phyloP scores from a whole-genome alignment of 2,797 vertebrate genomes.

The Betta splendens region DNA sequence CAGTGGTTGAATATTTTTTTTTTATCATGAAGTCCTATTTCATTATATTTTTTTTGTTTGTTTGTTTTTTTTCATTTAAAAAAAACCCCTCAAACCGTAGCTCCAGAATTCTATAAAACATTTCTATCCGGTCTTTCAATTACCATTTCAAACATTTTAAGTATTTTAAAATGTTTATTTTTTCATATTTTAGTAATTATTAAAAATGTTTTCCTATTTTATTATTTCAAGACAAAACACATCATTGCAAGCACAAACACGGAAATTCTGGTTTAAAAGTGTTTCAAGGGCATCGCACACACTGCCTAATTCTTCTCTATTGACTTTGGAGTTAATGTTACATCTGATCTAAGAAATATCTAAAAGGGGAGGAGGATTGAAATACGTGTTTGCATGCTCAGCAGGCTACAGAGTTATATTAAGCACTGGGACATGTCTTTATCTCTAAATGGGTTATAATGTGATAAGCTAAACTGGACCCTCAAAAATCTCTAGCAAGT shows the following conservation, averaged over 20 bases:
- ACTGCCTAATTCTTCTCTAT: constrained; percentile 56
- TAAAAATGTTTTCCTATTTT: constrained; percentile 13
- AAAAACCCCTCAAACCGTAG: not conserved
- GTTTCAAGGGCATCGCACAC: constrained; percentile 58
- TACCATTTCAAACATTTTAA: constrained; percentile 1
- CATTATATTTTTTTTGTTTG: too few relatives aligned
- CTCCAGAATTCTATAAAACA: not conserved
- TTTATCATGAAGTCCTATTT: too few relatives aligned
- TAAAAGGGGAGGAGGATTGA: constrained; percentile 79
- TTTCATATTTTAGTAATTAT: constrained; percentile 3
- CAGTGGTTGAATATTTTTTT: too few relatives aligned
- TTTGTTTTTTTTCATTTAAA: too few relatives aligned
- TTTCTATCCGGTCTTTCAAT: not conserved
- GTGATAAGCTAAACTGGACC: constrained; percentile 94
- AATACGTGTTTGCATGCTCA: constrained; percentile 91
- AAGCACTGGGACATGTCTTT: constrained; percentile 88
- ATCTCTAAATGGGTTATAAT: constrained; percentile 95
- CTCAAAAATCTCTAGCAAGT: constrained; percentile 87
- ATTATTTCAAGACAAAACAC: constrained; percentile 10
- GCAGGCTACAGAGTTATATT: constrained; percentile 88
- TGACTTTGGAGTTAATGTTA: constrained; percentile 70
- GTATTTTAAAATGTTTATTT: not conserved
- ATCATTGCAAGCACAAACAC: constrained; percentile 26
- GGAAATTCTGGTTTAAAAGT: constrained; percentile 38
- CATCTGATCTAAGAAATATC: constrained; percentile 70